Conservation (phyloP, 1,140 invertebrate species). For the Acromyrmex heyeri region DNA sequence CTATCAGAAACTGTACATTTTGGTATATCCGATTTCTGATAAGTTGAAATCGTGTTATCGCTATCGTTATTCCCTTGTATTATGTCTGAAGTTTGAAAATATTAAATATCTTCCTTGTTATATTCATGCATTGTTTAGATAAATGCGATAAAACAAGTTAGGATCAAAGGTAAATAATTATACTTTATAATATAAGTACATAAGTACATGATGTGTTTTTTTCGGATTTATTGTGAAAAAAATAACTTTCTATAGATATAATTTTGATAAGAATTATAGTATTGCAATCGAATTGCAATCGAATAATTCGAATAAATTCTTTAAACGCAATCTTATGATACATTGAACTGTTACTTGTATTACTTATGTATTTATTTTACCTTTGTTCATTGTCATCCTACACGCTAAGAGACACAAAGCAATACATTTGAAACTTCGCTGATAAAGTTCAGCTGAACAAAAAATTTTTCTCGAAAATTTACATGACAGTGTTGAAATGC, state of each 20-base stretch:
- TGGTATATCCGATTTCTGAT: too few species aligned
- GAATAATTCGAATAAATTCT: neutral
- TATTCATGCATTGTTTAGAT: neutral
- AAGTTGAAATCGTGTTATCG: too few species aligned
- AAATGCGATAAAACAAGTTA: neutral
- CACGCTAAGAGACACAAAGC: neutral
- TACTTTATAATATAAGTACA: neutral
- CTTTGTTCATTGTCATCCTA: neutral
- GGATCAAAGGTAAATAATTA: neutral
- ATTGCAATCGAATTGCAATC: neutral
- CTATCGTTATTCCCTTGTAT: too few species aligned
- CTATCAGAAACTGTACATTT: too few species aligned
- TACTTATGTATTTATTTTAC: constrained; percentile 34
- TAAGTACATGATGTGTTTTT: neutral
- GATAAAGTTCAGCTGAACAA: neutral
- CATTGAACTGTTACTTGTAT: neutral
- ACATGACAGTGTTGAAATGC: neutral
- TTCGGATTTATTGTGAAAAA: neutral
- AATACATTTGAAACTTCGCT: neutral
- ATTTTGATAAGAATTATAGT: neutral
- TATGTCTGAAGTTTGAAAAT: neutral
- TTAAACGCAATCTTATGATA: neutral
- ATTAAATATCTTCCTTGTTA: neutral
- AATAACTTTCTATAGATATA: neutral
- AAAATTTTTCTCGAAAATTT: neutral